Evolutionary conservation across 2,113 vertebrate species (phyloP).

Genomic region (Vireo altiloquus): DNA sequence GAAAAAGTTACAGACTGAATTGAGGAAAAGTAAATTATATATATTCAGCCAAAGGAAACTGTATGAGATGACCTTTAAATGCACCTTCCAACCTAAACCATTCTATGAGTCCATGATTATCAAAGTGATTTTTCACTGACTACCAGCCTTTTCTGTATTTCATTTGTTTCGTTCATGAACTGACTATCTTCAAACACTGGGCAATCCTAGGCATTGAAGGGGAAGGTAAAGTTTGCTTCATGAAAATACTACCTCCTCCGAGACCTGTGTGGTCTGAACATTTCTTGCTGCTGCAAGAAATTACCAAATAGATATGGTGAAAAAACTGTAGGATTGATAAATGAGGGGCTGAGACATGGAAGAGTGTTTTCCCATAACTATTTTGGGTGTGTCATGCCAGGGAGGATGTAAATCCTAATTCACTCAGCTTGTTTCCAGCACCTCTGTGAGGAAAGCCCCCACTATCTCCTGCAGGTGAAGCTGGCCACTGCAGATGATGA

Average conservation of each 20-base stretch:
- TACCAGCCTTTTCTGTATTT: not conserved
- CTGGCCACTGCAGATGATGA: not conserved
- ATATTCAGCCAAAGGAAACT: not conserved
- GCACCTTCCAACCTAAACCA: not conserved
- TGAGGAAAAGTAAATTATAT: not conserved
- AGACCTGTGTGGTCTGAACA: not conserved
- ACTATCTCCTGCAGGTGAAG: not conserved
- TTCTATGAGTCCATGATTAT: not conserved
- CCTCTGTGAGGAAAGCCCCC: not conserved
- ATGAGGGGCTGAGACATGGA: not conserved
- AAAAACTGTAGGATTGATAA: not conserved
- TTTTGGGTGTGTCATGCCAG: not conserved
- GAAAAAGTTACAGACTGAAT: not conserved
- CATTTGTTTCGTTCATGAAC: not conserved
- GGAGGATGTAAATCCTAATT: not conserved
- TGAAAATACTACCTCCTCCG: not conserved
- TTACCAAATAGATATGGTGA: not conserved
- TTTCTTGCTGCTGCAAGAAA: not conserved
- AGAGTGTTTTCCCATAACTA: not conserved
- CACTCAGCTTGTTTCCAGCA: not conserved
- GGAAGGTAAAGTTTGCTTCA: not conserved
- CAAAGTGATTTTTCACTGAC: not conserved
- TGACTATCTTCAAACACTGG: not conserved
- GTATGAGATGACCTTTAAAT: not conserved
- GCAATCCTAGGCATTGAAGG: not conserved